Conservation (phyloP, 1,140 invertebrate genomes). For the Paralvinella palmiformis region DNA sequence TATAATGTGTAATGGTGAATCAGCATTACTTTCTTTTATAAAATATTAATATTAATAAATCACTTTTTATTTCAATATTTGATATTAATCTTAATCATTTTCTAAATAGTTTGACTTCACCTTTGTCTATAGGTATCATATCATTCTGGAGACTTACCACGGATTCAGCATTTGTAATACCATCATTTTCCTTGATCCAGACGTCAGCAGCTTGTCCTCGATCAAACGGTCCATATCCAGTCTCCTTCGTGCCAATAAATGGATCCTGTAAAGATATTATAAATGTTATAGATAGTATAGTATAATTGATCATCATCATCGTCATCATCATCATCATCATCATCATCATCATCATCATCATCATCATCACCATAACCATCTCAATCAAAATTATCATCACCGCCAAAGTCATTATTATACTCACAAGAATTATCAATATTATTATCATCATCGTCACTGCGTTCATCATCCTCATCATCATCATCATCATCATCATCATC, state of each 20-base stretch:
- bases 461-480: too few species aligned
- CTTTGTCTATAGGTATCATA: not conserved
- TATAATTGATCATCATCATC: too few species aligned
- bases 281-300: too few species aligned
- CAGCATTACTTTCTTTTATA: not conserved
- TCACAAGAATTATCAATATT: too few species aligned
- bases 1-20: not conserved
- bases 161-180: conserved; percentile 10
- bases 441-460: too few species aligned
- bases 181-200: conserved; percentile 22
- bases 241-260: conserved; percentile 30
- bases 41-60: not conserved
- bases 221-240: conserved; percentile 23
- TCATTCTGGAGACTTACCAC: not conserved
- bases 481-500: too few species aligned
- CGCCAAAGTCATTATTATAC: too few species aligned
- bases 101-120: not conserved
- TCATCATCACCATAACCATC: too few species aligned
- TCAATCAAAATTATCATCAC: too few species aligned
- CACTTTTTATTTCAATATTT: not conserved
- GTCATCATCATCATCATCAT: too few species aligned
- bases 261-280: conserved; percentile 35
- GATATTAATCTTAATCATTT: not conserved
- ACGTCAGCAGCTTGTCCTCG: conserved; percentile 1
- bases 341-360: too few species aligned